Base-by-base conservation (phyloP, 2,888 invertebrate genomes). In the Acleris literana region DNA sequence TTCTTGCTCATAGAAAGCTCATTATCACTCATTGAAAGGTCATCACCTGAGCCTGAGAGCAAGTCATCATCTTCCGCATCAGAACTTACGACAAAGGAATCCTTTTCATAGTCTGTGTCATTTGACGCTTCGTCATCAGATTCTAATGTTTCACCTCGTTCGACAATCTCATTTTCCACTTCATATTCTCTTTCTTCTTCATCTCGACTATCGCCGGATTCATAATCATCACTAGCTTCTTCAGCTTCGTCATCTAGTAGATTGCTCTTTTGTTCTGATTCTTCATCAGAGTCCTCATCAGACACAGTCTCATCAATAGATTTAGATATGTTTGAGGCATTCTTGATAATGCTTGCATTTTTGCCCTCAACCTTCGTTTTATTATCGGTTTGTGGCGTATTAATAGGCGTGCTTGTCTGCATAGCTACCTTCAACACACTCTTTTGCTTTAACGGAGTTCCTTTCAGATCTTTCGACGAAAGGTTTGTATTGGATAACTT, bases 61-160 rank as follows among this genome's bases (percentile, higher is more conserved):
- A 92, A 76, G 17, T 87, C 80, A 70, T 86, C 68, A 68, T 93
- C 93, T 77, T 92, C 92, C 70, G 85, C 87, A 76, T 90, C 88
- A 2, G 93, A 92, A 70, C 87, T 91, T 2, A 93, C 93, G 64
- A 94, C 75, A 75, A 94, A 94, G 0, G 94, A 94, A 72, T 88
- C 93, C 74, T 87, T 92, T 74, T 93, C 92, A 69, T 93, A 93
- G 69, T 92, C 88, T 0, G 87, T 81, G 59, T 93, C 92, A 68
- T 86, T 80, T 2, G 91, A 88, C 25, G 87, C 78, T 6, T 92
- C 84, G 51, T 85, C 86, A 52, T 93, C 88, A 54, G 93, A 93
- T 55, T 91, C 87, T 67, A 94, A 78, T 3, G 93, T 93, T 79
- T 93, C 93, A 2, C 93, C 94, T 71, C 87, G 88, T 46, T 88